Conservation (phyloP, 2,797 vertebrate genomes). For the Mus minutoides region DNA sequence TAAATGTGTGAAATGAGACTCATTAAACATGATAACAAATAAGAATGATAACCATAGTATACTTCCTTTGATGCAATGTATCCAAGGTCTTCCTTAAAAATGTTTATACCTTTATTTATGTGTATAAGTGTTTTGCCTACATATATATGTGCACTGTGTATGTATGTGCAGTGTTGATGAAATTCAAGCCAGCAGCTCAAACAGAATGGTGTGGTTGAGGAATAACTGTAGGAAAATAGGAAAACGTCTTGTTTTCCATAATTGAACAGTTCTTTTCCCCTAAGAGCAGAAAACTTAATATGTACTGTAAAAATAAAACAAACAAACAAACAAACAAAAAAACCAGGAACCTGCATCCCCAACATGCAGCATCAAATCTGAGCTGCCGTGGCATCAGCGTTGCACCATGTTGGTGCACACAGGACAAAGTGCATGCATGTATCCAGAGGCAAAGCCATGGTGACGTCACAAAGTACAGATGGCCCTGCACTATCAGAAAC, state of each 20-base stretch:
- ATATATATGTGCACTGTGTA: accelerated
- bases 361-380: not conserved
- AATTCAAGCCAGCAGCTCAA: not conserved
- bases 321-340: not conserved
- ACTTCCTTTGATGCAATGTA: not conserved
- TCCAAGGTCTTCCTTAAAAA: not conserved
- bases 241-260: not conserved
- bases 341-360: not conserved
- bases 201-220: not conserved
- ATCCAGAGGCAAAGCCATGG: not conserved
- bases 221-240: not conserved
- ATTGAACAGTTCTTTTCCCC: not conserved
- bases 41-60: not conserved
- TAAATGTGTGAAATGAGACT: not conserved
- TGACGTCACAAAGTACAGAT: not conserved
- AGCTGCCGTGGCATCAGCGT: accelerated
- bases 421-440: accelerated
- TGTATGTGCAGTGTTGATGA: not conserved
- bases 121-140: not conserved
- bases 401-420: accelerated
- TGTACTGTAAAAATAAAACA: not conserved
- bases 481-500: not conserved
- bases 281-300: not conserved
- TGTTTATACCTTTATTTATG: not conserved
- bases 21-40: not conserved